Conservation (phyloP, 2,113 vertebrate genomes). For the Gallinago undulata region DNA sequence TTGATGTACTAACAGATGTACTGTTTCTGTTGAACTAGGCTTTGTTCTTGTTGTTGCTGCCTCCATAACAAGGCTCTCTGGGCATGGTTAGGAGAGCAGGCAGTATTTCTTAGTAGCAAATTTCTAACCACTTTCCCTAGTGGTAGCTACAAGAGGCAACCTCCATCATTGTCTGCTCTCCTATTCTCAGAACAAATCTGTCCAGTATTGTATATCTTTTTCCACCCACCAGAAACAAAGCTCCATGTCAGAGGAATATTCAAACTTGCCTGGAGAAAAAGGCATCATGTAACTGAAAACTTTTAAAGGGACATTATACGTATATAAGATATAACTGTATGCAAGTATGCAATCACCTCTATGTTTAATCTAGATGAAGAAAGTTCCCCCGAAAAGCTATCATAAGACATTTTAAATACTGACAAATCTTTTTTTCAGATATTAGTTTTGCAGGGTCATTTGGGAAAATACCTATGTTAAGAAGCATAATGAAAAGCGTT, state of each 20-base stretch:
- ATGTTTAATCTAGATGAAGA: neutral
- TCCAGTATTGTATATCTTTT: neutral
- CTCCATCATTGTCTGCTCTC: neutral
- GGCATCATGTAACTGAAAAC: neutral
- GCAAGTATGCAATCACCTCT: neutral
- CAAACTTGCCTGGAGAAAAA: neutral
- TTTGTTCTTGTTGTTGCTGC: neutral
- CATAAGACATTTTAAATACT: neutral
- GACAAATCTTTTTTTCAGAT: neutral
- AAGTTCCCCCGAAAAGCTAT: neutral
- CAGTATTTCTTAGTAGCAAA: conserved; percentile 37
- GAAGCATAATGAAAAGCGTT: neutral
- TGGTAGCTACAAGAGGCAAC: neutral
- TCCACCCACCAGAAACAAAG: neutral
- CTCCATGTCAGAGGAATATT: neutral
- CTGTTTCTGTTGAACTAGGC: conserved; percentile 22
- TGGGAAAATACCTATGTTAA: neutral
- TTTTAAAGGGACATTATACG: neutral
- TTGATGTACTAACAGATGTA: conserved; percentile 67
- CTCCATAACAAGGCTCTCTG: conserved; percentile 24
- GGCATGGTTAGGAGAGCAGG: neutral
- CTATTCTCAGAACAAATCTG: conserved; percentile 6
- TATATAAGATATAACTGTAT: neutral
- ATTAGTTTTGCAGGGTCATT: neutral
- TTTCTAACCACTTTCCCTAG: conserved; percentile 39